Evolutionary conservation across 2,113 vertebrate species (phyloP).

Genomic region (Phaethornis superciliosus): DNA sequence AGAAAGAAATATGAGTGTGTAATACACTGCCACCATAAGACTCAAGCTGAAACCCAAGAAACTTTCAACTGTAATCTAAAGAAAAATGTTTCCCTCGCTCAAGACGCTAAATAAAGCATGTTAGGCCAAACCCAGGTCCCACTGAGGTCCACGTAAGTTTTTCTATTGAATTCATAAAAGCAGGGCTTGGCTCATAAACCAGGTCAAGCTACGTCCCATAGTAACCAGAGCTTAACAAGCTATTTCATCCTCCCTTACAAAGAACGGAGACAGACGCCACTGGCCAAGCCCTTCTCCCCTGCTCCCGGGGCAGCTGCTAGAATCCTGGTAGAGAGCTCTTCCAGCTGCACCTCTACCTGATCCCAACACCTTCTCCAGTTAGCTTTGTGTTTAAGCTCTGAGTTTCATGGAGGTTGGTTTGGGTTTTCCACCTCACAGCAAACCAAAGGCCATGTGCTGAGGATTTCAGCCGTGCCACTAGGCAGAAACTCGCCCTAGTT

Average conservation of each 20-base stretch:
- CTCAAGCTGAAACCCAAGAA: slow-evolving; percentile 57
- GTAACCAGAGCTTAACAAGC: slow-evolving; percentile 31
- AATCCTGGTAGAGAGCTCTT: slow-evolving; percentile 21
- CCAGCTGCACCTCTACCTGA: slow-evolving; percentile 51
- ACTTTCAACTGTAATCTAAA: slow-evolving; percentile 50
- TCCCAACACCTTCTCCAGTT: slow-evolving; percentile 36
- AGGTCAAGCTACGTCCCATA: slow-evolving; percentile 34
- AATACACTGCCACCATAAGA: not conserved
- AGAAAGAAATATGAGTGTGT: not conserved
- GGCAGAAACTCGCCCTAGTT: not conserved
- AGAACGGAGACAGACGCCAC: not conserved
- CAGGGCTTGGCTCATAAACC: slow-evolving; percentile 28
- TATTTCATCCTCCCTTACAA: not conserved
- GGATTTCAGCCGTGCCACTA: not conserved
- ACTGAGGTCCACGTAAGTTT: not conserved
- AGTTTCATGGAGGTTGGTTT: not conserved
- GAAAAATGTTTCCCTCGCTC: slow-evolving; percentile 52
- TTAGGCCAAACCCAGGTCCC: slow-evolving; percentile 49
- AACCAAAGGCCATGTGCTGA: not conserved
- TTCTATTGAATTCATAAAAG: not conserved
- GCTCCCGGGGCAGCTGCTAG: not conserved
- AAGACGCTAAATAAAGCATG: slow-evolving; percentile 15
- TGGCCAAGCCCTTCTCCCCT: not conserved
- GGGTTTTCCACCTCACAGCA: not conserved
- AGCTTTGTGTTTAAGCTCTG: not conserved